Conservation (phyloP, 2,113 vertebrate species). For the Petrocephalus zakoni region DNA sequence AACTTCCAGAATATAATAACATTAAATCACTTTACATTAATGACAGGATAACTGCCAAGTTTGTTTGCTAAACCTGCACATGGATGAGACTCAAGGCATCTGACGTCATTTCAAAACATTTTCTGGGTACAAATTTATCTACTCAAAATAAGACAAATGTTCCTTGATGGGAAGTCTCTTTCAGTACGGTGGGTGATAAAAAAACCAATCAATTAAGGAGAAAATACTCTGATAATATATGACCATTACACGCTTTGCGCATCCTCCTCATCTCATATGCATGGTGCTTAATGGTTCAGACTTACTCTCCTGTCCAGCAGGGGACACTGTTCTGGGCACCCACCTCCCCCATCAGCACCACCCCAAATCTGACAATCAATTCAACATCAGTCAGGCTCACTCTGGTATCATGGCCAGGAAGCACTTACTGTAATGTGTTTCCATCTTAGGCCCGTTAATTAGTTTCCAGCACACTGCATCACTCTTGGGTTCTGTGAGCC, state of each 20-base stretch:
- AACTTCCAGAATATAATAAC: background rate
- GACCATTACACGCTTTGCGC: background rate
- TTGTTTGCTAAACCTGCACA: background rate
- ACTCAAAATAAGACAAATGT: background rate
- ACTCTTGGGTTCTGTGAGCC: background rate
- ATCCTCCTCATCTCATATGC: background rate
- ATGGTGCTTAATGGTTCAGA: background rate
- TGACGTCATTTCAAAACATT: background rate
- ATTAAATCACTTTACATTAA: background rate
- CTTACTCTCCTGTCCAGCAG: background rate
- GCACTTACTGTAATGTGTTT: conserved; percentile 15
- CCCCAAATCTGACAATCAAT: conserved; percentile 9
- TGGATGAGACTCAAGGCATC: background rate
- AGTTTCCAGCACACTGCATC: background rate
- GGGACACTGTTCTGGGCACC: background rate
- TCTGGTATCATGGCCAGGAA: background rate
- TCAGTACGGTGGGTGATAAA: background rate
- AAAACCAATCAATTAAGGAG: background rate
- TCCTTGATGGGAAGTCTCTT: background rate
- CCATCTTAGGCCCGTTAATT: background rate
- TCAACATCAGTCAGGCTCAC: background rate
- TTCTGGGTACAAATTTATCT: background rate
- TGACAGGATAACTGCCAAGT: background rate
- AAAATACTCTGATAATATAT: background rate
- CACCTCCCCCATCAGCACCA: background rate